These are phyloP conservation scores for Sisor rabdophorus DNA, from an alignment of 2,113 vertebrate species.

Conservation along the genomic window DNA sequence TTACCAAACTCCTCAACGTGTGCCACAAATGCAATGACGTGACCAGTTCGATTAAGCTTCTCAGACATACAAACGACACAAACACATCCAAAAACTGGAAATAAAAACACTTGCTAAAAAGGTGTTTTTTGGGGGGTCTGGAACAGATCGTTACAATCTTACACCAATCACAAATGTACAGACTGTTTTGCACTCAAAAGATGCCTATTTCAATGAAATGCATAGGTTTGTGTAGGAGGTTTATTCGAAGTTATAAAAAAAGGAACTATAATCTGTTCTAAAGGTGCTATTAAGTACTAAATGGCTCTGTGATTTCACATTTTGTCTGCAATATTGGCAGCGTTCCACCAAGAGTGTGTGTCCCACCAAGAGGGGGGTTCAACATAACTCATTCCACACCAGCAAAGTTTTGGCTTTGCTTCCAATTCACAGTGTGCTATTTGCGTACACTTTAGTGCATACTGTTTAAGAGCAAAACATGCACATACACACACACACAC, in stretches of 20 bases:
- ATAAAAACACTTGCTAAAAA: constrained; percentile 4
- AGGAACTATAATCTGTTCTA: constrained; percentile 21
- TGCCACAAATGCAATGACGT: constrained; percentile 38
- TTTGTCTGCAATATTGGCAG: constrained; percentile 26
- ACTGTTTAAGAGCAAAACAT: constrained; percentile 13
- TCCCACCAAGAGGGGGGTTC: not conserved
- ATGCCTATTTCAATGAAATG: constrained; percentile 33
- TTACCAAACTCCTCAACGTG: constrained; percentile 34
- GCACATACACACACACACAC: not conserved
- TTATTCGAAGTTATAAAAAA: constrained; percentile 16
- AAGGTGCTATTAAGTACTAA: constrained; percentile 49
- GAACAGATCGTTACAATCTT: constrained; percentile 5
- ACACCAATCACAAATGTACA: constrained; percentile 17
- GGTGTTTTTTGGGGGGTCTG: not conserved
- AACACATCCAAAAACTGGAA: constrained; percentile 32
- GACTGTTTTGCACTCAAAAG: constrained; percentile 34
- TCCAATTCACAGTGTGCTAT: constrained; percentile 36
- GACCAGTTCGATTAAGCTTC: constrained; percentile 32
- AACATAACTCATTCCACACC: constrained; percentile 25
- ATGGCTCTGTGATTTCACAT: constrained; percentile 31
- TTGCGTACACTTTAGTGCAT: constrained; percentile 29
- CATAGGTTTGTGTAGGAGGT: constrained; percentile 26
- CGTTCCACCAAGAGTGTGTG: constrained; percentile 26
- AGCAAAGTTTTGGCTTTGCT: constrained; percentile 46
- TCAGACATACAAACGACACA: not conserved